These are phyloP conservation scores for Cetoscarus ocellatus DNA, from an alignment of 2,797 vertebrate species.

Conservation along the genomic window DNA sequence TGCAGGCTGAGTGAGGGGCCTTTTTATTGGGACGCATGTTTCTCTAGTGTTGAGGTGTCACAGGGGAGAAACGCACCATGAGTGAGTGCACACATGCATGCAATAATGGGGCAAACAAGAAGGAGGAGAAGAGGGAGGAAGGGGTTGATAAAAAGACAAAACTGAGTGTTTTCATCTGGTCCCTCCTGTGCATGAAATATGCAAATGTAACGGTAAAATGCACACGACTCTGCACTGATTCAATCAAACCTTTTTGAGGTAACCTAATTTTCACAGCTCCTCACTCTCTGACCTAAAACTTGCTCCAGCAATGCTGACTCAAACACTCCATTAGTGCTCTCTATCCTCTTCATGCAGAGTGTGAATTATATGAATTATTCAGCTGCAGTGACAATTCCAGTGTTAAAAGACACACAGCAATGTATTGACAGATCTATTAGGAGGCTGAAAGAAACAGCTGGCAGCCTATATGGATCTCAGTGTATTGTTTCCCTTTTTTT, in stretches of 20 bases:
- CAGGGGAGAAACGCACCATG: constrained; percentile 17
- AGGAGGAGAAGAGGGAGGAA: constrained; percentile 11
- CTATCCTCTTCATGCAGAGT: constrained; percentile 11
- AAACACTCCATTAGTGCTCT: constrained; percentile 23
- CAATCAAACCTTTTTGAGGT: constrained; percentile 45
- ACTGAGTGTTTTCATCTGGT: constrained; percentile 17
- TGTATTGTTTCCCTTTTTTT: too few relatives aligned
- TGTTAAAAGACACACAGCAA: neutral
- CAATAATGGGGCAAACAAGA: constrained; percentile 39
- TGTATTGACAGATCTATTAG: too few relatives aligned
- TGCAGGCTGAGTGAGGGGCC: constrained; percentile 17
- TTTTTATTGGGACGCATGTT: constrained; percentile 20
- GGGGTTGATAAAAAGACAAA: constrained; percentile 3
- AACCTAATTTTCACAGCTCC: constrained; percentile 54
- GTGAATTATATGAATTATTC: constrained; percentile 27
- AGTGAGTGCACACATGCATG: constrained; percentile 33
- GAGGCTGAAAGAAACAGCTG: too few relatives aligned
- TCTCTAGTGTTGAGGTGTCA: constrained; percentile 36
- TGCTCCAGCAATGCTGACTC: constrained; percentile 48
- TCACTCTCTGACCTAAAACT: constrained; percentile 57
- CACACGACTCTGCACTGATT: constrained; percentile 37
- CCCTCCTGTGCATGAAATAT: constrained; percentile 15
- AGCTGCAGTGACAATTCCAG: constrained; percentile 3
- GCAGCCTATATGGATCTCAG: too few relatives aligned
- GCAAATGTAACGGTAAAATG: constrained; percentile 22